Evolutionary conservation across 2,888 invertebrate species (phyloP).

Genomic region (Timema cristinae): DNA sequence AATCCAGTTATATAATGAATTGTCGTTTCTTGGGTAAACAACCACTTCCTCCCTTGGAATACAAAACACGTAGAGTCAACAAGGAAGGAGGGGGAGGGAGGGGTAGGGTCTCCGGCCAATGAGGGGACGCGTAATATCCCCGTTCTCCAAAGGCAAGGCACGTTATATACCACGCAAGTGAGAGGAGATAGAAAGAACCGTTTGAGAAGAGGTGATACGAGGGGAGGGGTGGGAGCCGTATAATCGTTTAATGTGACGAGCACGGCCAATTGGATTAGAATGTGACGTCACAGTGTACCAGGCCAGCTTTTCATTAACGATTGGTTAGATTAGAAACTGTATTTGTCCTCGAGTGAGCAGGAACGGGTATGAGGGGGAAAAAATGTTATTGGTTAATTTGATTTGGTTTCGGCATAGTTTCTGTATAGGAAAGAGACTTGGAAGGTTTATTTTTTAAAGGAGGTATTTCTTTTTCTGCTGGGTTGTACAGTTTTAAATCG

Average conservation of each 20-base stretch:
- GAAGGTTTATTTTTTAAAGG: background rate
- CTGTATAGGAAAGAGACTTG: background rate
- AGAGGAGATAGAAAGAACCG: constrained; percentile 16
- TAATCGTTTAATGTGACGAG: constrained; percentile 16
- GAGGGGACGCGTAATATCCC: constrained; percentile 12
- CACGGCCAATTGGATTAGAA: constrained; percentile 24
- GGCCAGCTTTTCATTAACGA: constrained; percentile 28
- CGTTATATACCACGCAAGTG: background rate
- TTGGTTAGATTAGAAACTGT: constrained; percentile 29
- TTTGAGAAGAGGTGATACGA: constrained; percentile 7
- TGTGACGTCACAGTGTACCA: constrained; percentile 23
- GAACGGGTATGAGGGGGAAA: background rate
- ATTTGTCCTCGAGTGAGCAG: constrained; percentile 26
- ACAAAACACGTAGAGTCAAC: constrained; percentile 30
- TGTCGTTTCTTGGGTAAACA: constrained; percentile 48
- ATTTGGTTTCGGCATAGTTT: constrained; percentile 17
- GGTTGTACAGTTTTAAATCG: constrained; percentile 1
- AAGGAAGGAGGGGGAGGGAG: constrained; percentile 11
- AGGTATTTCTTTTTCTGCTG: background rate
- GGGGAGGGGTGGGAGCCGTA: background rate
- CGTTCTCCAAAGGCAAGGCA: constrained; percentile 19
- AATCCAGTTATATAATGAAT: constrained; percentile 49
- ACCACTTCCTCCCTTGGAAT: constrained; percentile 34
- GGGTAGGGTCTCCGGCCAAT: constrained; percentile 16
- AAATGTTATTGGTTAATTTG: constrained; percentile 25